Percentiles rank a stretch among this genome's conserved stretches.
Evolutionary conservation across 2,797 vertebrate genomes (phyloP).

Genomic region (Tachyglossus aculeatus): DNA sequence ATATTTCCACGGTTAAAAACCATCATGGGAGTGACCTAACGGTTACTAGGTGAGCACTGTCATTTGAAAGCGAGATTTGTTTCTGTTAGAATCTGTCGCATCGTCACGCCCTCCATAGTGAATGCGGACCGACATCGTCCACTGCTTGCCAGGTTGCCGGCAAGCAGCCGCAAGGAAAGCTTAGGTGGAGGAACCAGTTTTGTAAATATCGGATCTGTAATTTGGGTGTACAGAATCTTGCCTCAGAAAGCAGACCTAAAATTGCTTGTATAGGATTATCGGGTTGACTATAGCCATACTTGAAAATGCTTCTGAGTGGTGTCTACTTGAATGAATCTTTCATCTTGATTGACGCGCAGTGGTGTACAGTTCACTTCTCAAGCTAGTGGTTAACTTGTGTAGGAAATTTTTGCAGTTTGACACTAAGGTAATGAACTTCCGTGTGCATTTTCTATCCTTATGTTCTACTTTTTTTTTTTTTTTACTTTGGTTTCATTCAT

Average conservation of each 20-base stretch:
- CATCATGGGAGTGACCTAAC: background rate
- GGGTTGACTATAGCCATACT: slow-evolving; percentile 97
- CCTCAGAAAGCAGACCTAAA: slow-evolving; percentile 73
- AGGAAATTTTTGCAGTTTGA: slow-evolving; percentile 89
- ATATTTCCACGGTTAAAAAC: slow-evolving; percentile 28
- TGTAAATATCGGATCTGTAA: slow-evolving; percentile 79
- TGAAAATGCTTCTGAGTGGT: slow-evolving; percentile 91
- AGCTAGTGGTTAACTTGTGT: slow-evolving; percentile 87
- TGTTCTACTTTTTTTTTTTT: slow-evolving; percentile 72
- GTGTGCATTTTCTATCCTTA: slow-evolving; percentile 82
- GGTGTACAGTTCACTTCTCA: slow-evolving; percentile 85
- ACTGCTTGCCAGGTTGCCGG: slow-evolving; percentile 78
- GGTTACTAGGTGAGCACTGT: slow-evolving; percentile 33
- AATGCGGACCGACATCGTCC: slow-evolving; percentile 29
- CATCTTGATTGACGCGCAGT: slow-evolving; percentile 85
- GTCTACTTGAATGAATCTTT: slow-evolving; percentile 98
- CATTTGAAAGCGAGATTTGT: slow-evolving; percentile 16
- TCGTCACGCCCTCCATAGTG: background rate
- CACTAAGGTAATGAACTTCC: slow-evolving; percentile 90
- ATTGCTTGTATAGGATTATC: slow-evolving; percentile 83
- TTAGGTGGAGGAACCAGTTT: slow-evolving; percentile 59
- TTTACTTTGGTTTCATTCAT: slow-evolving; percentile 81
- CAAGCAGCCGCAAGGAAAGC: slow-evolving; percentile 58
- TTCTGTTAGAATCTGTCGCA: slow-evolving; percentile 5
- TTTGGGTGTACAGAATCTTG: slow-evolving; percentile 87